Evolutionary conservation across 1,140 invertebrate species (phyloP).

Genomic region (Halotydeus destructor): DNA sequence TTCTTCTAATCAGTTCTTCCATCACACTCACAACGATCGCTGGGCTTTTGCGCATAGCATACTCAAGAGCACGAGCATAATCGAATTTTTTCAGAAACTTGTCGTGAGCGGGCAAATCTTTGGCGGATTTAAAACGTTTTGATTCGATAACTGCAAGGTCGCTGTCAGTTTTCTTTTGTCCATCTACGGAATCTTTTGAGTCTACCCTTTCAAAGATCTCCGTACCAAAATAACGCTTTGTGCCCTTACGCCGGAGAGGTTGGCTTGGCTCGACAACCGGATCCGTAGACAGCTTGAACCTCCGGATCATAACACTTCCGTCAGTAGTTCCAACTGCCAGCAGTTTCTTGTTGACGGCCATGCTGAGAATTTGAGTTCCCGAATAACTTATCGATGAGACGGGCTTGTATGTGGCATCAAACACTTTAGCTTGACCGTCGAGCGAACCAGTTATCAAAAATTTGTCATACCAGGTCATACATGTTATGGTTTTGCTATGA

Average conservation of each 20-base stretch:
- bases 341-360: constrained; percentile 6
- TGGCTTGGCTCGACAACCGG: no score
- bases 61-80: constrained; percentile 6
- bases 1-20: constrained; percentile 48
- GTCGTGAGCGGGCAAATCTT: constrained; percentile 6
- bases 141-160: background rate
- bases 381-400: constrained; percentile 7
- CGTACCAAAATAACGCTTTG: no score
- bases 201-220: no score
- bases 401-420: constrained; percentile 9
- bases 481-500: constrained; percentile 73
- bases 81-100: constrained; percentile 10
- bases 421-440: constrained; percentile 35
- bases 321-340: constrained; percentile 11
- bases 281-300: constrained; percentile 7
- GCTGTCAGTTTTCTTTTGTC: background rate
- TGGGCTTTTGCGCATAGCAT: constrained; percentile 32
- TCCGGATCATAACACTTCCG: constrained; percentile 3
- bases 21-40: constrained; percentile 53
- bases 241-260: no score
- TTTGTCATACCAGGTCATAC: constrained; percentile 51
- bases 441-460: constrained; percentile 69
- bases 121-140: background rate
- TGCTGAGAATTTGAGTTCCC: constrained; percentile 10
- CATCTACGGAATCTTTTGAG: background rate